phyloP scores from a whole-genome alignment of 2,888 invertebrate genomes.

The Polylopha cassiicola region DNA sequence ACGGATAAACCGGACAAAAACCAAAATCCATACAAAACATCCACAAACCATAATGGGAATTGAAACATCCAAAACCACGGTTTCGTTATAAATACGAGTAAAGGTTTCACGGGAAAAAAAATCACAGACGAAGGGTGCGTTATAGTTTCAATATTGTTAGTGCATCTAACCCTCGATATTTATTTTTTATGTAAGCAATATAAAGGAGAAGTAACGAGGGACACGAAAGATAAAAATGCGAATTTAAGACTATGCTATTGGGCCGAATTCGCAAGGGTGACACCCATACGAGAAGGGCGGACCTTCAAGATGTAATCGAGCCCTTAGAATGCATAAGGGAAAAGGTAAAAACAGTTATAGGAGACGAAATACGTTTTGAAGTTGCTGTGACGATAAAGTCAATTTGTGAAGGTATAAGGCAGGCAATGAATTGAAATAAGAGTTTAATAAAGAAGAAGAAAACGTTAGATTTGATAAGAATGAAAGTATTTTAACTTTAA shows the following conservation, averaged over 20 bases:
- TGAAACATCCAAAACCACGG: constrained; percentile 21
- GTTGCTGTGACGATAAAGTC: too few relatives aligned
- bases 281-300: constrained; percentile 48
- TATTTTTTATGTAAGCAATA: constrained; percentile 53
- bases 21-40: constrained; percentile 7
- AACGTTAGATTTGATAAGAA: too few relatives aligned
- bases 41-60: constrained; percentile 10
- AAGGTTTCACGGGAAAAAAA: constrained; percentile 6
- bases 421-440: too few relatives aligned
- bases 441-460: too few relatives aligned
- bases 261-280: constrained; percentile 48
- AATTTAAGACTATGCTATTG: constrained; percentile 52
- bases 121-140: constrained; percentile 4
- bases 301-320: constrained; percentile 25
- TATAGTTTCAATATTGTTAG: constrained; percentile 11
- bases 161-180: constrained; percentile 39
- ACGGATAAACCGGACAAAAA: constrained; percentile 4
- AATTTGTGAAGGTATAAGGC: constrained; percentile 1
- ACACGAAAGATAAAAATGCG: constrained; percentile 48
- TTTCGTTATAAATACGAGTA: constrained; percentile 16
- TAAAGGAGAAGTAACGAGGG: constrained; percentile 34
- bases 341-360: not conserved
- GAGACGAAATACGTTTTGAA: not conserved
- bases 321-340: constrained; percentile 8
- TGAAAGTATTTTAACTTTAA: too few relatives aligned